These are phyloP conservation scores for Myathropa florea DNA, from an alignment of 2,888 invertebrate genomes.

Conservation along the genomic window DNA sequence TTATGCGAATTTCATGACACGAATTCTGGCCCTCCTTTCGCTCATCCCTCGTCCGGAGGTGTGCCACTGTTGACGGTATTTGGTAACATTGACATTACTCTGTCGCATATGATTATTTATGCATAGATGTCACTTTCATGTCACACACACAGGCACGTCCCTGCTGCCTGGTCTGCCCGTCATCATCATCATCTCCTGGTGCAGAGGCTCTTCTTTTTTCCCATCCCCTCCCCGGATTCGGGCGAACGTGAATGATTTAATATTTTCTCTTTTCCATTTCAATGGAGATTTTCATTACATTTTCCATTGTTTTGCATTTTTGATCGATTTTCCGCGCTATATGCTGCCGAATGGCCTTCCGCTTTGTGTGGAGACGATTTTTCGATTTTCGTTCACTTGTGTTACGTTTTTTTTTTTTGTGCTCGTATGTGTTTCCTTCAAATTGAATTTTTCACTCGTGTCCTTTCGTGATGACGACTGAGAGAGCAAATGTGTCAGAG, in stretches of 20 bases:
- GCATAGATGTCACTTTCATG: conserved; percentile 47
- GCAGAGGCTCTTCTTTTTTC: background rate
- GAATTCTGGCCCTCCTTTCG: background rate
- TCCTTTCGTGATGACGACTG: background rate
- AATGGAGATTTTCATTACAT: conserved; percentile 50
- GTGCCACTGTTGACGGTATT: conserved; percentile 11
- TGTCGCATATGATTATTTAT: conserved; percentile 38
- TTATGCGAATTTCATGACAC: conserved; percentile 22
- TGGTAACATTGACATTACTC: conserved; percentile 42
- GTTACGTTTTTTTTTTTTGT: background rate
- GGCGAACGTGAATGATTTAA: conserved; percentile 17
- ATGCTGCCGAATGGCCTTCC: background rate
- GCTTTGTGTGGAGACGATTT: background rate
- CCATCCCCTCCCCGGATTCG: background rate
- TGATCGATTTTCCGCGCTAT: conserved; percentile 8
- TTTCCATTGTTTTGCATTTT: conserved; percentile 34
- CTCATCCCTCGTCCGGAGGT: conserved; percentile 7
- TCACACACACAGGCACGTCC: background rate
- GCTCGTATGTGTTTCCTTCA: background rate
- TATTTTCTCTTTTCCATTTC: conserved; percentile 14
- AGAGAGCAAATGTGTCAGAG: background rate
- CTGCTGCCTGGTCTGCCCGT: background rate
- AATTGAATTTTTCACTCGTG: conserved; percentile 14
- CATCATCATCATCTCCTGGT: background rate
- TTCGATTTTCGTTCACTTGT: background rate